Base-by-base conservation (phyloP, 2,888 invertebrate genomes). In the Gymnocheta viridis region DNA sequence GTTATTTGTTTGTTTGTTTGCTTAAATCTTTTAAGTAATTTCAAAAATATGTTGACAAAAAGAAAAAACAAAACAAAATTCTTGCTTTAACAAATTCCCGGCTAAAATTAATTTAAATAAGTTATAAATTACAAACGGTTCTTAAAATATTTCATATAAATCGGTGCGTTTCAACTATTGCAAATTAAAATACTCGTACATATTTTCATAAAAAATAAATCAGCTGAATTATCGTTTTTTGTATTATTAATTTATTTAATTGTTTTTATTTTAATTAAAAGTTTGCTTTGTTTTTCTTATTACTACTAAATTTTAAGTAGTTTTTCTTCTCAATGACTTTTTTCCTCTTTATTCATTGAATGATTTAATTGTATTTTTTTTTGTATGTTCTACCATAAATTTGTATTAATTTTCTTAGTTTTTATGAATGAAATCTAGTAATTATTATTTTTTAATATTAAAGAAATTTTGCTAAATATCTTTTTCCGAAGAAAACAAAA, bases 91-190 rank as follows among this genome's bases (percentile, higher is more conserved):
- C 2, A 17, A 17, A 32, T 32, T 32, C 19, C 32, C 0, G 14
- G 3, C 32, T 29, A 32, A 32, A 32, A 17, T 58, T 22, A 49
- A 49, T 6, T 12, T 41, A 41, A 54, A n/a, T 27, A 51, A 35
- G 27, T 19, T 51, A 51, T 62, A 35, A 60, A 17, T 56, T 56
- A n/a, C n/a, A 17, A 27, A 29, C n/a, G 14, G 2, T 6, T 51
- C 5, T 47, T 32, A 44, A 73, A 62, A 58, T 27, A 32, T 64
- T 56, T 29, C 7, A 12, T 47, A 12, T 29, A 60, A 35, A 69
- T 70, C 44, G 35, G 77, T 78, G 77, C 78, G 41, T 78, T 73
- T 54, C 38, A 76, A 82, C 76, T 82, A 54, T 76, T 82, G 74
- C 76, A 82, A 82, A 74, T 14, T 7, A 73, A 64, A 27, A 32